Conservation (phyloP, 2,888 invertebrate species). For the Eupithecia tripunctaria region DNA sequence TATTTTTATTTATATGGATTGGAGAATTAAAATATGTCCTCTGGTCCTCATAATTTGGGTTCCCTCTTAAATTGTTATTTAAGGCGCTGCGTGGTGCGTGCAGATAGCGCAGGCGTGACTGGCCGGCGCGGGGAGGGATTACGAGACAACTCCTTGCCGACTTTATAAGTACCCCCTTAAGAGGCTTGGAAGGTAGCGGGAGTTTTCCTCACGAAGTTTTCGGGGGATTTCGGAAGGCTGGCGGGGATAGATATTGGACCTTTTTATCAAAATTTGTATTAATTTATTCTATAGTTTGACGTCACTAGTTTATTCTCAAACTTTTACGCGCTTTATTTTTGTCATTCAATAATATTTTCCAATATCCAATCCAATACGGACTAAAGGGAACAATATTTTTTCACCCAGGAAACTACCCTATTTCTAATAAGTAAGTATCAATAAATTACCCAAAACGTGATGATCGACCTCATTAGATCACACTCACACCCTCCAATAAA, state of each 20-base stretch:
- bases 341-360: too few species aligned
- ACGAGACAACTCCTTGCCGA: constrained; percentile 48
- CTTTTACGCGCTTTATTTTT: too few species aligned
- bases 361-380: too few species aligned
- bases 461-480: constrained; percentile 27
- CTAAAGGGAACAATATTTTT: too few species aligned
- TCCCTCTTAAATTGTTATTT: constrained; percentile 6
- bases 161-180: constrained; percentile 18
- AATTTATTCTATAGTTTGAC: neutral
- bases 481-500: constrained; percentile 32
- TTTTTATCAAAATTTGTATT: neutral
- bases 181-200: constrained; percentile 12
- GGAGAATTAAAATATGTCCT: too few species aligned
- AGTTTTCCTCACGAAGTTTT: neutral
- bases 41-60: constrained; percentile 5
- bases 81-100: constrained; percentile 51
- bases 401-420: too few species aligned
- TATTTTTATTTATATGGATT: too few species aligned
- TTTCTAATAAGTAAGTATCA: constrained; percentile 9
- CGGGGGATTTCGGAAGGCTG: neutral
- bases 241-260: neutral
- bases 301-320: too few species aligned
- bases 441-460: constrained; percentile 30
- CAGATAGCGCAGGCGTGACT: constrained; percentile 73
- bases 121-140: constrained; percentile 65